Percentiles rank a stretch among this genome's conserved stretches.
phyloP scores from a whole-genome alignment of 2,888 invertebrate species.

The Minunthozetes semirufus region DNA sequence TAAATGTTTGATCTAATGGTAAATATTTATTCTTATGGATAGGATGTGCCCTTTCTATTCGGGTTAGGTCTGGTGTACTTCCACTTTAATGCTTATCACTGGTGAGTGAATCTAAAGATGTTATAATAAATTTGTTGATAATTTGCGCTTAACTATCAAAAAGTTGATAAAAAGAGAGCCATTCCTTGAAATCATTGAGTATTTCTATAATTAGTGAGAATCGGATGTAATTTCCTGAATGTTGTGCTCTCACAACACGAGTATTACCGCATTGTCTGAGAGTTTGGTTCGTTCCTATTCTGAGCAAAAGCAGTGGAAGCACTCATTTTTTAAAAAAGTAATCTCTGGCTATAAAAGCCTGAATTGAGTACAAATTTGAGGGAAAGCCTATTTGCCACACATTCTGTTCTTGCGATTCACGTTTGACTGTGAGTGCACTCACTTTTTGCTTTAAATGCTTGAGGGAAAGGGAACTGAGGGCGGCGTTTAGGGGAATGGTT shows the following conservation, averaged over 20 bases:
- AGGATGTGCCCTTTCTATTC: conserved; percentile 80
- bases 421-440: conserved; percentile 13
- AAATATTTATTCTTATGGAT: conserved; percentile 38
- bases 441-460: conserved; percentile 5
- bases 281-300: neutral
- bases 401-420: neutral
- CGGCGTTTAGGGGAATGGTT: conserved; percentile 20
- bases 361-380: neutral
- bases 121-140: neutral
- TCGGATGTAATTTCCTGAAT: conserved; percentile 8
- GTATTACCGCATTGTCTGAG: neutral
- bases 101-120: conserved; percentile 61
- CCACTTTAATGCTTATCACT: conserved; percentile 88
- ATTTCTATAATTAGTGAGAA: conserved; percentile 4
- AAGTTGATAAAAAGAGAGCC: neutral
- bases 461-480: conserved; percentile 21
- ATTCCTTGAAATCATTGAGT: neutral
- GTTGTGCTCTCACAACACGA: conserved; percentile 4
- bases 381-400: conserved; percentile 1
- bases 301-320: neutral
- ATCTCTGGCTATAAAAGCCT: neutral
- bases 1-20: neutral
- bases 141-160: neutral
- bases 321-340: neutral
- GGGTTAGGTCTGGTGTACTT: conserved; percentile 93